A percentile compares a stretch with the other conserved stretches of the same genome.
phyloP scores from a whole-genome alignment of 2,888 invertebrate genomes.

The Himalopsyche tibetana region DNA sequence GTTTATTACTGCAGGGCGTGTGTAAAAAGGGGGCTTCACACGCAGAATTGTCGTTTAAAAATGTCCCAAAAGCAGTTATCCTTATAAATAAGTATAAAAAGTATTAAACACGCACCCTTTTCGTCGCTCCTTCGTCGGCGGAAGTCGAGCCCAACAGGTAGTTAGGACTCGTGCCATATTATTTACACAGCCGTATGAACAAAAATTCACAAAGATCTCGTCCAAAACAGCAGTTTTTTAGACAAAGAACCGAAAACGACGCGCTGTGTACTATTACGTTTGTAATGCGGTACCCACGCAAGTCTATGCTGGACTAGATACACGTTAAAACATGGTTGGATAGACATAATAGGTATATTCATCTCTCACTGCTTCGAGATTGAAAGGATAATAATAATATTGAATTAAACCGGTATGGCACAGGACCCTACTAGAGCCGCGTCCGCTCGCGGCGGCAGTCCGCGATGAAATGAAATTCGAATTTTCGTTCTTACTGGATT shows the following conservation, averaged over 20 bases:
- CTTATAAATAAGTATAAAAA: conserved; percentile 34
- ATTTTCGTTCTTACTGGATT: conserved; percentile 28
- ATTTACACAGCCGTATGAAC: conserved; percentile 35
- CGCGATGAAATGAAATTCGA: conserved; percentile 38
- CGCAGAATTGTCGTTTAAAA: background rate
- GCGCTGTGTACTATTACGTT: conserved; percentile 17
- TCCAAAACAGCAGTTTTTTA: conserved; percentile 35
- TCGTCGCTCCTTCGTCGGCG: conserved; percentile 37
- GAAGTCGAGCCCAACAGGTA: conserved; percentile 40
- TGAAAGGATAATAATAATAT: conserved; percentile 39
- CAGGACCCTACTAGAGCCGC: background rate
- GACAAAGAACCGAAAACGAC: conserved; percentile 38
- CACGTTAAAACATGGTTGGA: conserved; percentile 42
- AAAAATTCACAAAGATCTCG: conserved; percentile 34
- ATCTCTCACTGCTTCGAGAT: conserved; percentile 40
- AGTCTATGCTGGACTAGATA: conserved; percentile 29
- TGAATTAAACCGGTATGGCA: conserved; percentile 35
- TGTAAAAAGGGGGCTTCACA: background rate
- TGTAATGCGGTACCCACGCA: conserved; percentile 20
- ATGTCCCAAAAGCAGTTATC: conserved; percentile 14
- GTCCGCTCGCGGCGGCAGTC: background rate
- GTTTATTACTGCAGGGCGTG: conserved; percentile 24
- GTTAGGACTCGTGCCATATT: conserved; percentile 29
- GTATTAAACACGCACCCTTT: conserved; percentile 39
- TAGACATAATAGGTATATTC: conserved; percentile 37